phyloP scores from a whole-genome alignment of 92 coral and sea anemone genomes.

The Porites cylindrica region DNA sequence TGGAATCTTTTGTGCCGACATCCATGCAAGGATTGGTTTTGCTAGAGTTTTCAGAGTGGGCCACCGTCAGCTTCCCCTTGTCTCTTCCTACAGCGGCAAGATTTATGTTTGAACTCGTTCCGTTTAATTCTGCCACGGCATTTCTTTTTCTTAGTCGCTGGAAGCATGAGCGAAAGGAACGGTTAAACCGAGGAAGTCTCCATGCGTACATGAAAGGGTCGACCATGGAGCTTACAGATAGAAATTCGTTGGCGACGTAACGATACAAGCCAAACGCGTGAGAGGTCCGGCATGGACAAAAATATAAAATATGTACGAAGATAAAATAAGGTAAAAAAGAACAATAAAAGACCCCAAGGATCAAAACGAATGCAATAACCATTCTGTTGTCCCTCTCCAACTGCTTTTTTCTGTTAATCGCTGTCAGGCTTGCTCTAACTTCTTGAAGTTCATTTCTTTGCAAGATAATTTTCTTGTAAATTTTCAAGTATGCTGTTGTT shows the following conservation, averaged over 20 bases:
- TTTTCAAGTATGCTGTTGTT: constrained; percentile 32
- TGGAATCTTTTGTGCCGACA: too few relatives aligned
- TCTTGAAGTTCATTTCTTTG: constrained; percentile 33
- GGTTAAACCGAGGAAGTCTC: constrained; percentile 42
- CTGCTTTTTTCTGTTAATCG: constrained; percentile 3
- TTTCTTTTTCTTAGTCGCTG: constrained; percentile 8
- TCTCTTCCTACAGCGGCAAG: not conserved
- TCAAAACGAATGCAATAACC: constrained; percentile 26
- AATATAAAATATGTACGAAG: constrained; percentile 30
- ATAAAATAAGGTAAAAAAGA: constrained; percentile 46
- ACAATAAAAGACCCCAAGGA: constrained; percentile 15
- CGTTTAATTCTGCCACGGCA: constrained; percentile 24
- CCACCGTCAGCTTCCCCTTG: not conserved
- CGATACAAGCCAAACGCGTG: not conserved
- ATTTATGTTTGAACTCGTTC: not conserved
- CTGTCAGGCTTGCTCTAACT: constrained; percentile 40
- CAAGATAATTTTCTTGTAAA: not conserved
- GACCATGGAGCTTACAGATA: constrained; percentile 21
- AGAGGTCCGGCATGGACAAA: constrained; percentile 33
- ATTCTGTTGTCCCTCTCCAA: constrained; percentile 33
- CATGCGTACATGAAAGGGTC: constrained; percentile 49
- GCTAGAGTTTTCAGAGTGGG: too few relatives aligned
- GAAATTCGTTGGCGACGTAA: constrained; percentile 23
- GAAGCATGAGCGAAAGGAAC: constrained; percentile 31
- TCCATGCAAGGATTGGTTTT: too few relatives aligned